These are phyloP conservation scores for Drosophila borborema DNA, from an alignment of 2,888 invertebrate species.

Conservation along the genomic window DNA sequence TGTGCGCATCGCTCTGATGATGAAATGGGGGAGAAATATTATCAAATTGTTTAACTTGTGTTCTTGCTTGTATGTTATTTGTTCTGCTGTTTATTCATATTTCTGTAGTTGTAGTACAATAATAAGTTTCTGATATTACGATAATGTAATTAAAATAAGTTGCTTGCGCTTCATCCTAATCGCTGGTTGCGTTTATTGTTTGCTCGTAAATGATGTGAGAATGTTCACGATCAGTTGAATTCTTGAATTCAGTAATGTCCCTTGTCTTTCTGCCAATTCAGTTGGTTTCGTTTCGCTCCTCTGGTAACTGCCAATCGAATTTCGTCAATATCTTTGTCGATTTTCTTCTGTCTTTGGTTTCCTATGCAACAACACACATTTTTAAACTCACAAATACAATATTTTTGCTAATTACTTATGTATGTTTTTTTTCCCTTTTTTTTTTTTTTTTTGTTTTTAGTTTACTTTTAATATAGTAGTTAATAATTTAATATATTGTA, in stretches of 20 bases:
- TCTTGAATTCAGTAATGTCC: slow-evolving; percentile 13
- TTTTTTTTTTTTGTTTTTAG: slow-evolving; percentile 57
- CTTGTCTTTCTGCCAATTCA: slow-evolving; percentile 14
- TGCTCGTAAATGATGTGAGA: slow-evolving; percentile 22
- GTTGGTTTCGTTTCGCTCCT: background rate
- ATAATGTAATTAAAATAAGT: slow-evolving; percentile 58
- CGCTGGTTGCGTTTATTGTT: slow-evolving; percentile 60
- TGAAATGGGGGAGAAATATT: slow-evolving; percentile 39
- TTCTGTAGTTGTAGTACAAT: slow-evolving; percentile 46
- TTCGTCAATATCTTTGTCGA: slow-evolving; percentile 2
- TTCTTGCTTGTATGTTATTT: slow-evolving; percentile 13
- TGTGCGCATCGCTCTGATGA: slow-evolving; percentile 29
- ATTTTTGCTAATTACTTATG: slow-evolving; percentile 84
- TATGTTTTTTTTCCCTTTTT: slow-evolving; percentile 56
- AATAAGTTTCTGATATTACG: slow-evolving; percentile 53
- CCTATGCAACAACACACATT: slow-evolving; percentile 83
- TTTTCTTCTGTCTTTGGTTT: slow-evolving; percentile 50
- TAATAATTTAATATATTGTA: slow-evolving; percentile 74
- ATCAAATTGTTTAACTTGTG: slow-evolving; percentile 59
- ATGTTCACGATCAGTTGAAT: slow-evolving; percentile 18
- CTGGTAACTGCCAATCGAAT: slow-evolving; percentile 44
- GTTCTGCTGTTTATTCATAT: slow-evolving; percentile 35
- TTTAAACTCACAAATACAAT: slow-evolving; percentile 84
- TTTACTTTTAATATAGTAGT: slow-evolving; percentile 75
- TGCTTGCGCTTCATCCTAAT: slow-evolving; percentile 41